Base-by-base conservation (phyloP, 2,888 invertebrate species). In the Perithous albicinctus region DNA sequence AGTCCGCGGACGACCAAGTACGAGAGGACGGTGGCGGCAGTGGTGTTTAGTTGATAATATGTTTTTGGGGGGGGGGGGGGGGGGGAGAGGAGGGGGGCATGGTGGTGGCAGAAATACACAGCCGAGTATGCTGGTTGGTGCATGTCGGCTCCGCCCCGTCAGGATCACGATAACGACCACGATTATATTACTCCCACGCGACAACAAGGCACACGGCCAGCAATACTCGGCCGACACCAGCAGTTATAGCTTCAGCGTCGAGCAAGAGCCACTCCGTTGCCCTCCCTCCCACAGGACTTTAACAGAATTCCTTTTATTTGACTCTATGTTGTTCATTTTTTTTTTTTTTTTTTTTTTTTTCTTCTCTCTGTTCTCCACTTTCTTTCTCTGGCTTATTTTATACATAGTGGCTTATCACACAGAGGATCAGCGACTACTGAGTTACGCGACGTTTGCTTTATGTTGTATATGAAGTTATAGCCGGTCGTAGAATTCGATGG, bases 181-280 rank as follows among this genome's bases (percentile, higher is more conserved):
- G 89, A 89, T 90, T 90, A 90, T 89, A 88, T 89, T 89, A 88
- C 89, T 89, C 89, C 90, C 89, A 89, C 90, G 87, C 89, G 87
- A 85, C 87, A n/a, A 86, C 79, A 46, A 46, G 69, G 70, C 76
- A 80, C 78, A 61, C 1, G 54, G 10, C 23, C 15, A 29, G 32
- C 67, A 69, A 41, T 77, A 75, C 63, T 77, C 80, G 73, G 54
- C 61, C 76, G 51, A 43, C 46, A 35, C 78, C 76, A 72, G 74
- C 66, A 43, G 46, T n/a, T 61, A 51, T 26, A 29, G 59, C 70
- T 46, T 61, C 20, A 51, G n/a, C n/a, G n/a, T n/a, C n/a, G n/a
- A n/a, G n/a, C n/a, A n/a, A n/a, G n/a, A n/a, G n/a, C n/a, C n/a
- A n/a, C n/a, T n/a, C n/a, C 75, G 32, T 59, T 18, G 26, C 67